A percentile compares a stretch with the other conserved stretches of the same genome.
These are phyloP conservation scores for Vireo altiloquus DNA, from an alignment of 2,113 vertebrate species.

Conservation along the genomic window DNA sequence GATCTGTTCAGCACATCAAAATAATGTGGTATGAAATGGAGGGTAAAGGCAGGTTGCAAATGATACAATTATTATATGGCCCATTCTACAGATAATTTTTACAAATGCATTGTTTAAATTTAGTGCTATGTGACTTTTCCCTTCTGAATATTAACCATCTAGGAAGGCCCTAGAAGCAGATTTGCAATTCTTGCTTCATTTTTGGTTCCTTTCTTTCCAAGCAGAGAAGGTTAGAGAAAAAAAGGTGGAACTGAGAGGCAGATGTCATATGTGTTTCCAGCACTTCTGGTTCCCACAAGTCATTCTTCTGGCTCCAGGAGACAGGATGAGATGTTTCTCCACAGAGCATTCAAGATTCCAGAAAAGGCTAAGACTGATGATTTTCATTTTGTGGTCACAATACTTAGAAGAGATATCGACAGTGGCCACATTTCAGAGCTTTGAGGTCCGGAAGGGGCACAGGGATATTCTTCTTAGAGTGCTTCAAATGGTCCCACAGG, in stretches of 20 bases:
- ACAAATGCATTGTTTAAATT: neutral
- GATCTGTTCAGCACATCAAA: neutral
- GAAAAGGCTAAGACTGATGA: neutral
- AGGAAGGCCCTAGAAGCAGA: neutral
- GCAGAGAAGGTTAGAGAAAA: neutral
- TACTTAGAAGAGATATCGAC: neutral
- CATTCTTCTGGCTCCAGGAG: neutral
- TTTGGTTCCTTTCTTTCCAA: neutral
- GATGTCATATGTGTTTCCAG: fast-evolving
- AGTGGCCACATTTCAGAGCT: neutral
- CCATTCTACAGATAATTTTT: neutral
- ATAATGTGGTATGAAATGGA: neutral
- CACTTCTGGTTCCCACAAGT: neutral
- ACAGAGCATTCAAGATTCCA: neutral
- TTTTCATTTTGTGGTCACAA: neutral
- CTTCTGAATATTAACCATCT: neutral
- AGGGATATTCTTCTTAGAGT: neutral
- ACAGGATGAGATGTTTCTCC: neutral
- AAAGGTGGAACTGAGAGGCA: neutral
- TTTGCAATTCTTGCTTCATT: neutral
- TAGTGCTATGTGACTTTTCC: neutral
- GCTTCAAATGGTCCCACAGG: neutral
- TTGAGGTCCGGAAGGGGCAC: neutral
- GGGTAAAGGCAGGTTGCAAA: neutral
- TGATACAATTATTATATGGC: neutral